phyloP scores from a whole-genome alignment of 2,797 vertebrate genomes.

The Iguana delicatissima region DNA sequence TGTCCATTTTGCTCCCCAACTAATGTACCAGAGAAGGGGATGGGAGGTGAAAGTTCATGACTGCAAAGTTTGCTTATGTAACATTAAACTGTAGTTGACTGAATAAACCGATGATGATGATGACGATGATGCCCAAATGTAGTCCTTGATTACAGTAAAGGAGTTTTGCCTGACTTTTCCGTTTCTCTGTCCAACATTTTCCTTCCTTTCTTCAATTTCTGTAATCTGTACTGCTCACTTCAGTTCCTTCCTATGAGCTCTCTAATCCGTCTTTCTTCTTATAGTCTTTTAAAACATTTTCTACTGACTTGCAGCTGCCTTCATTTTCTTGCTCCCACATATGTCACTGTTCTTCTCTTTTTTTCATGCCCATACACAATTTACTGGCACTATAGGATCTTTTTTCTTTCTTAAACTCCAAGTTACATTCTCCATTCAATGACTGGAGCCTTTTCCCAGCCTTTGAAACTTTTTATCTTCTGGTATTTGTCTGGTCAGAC shows the following conservation, averaged over 20 bases:
- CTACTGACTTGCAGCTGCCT: not conserved
- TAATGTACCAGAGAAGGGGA: not conserved
- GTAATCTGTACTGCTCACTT: not conserved
- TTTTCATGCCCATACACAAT: not conserved
- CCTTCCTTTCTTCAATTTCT: not conserved
- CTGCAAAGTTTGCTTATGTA: not conserved
- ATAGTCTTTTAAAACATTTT: not conserved
- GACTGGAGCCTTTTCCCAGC: not conserved
- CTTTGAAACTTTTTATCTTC: not conserved
- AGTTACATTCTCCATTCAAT: not conserved
- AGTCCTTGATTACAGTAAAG: not conserved
- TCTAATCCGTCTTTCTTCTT: not conserved
- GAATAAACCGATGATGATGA: too few species aligned
- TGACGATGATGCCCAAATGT: too few species aligned
- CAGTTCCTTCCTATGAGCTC: not conserved
- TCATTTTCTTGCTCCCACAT: not conserved
- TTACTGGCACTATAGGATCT: too few species aligned
- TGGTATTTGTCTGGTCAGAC: not conserved
- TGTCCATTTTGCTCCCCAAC: too few species aligned
- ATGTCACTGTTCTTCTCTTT: not conserved
- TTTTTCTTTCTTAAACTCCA: not conserved
- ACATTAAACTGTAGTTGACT: not conserved
- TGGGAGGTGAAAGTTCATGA: not conserved
- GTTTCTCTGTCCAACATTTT: not conserved
- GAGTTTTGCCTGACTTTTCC: not conserved